A percentile compares a stretch with the other conserved stretches of the same genome.
Conservation (phyloP, 2,888 invertebrate species). For the Calameuta idolon region DNA sequence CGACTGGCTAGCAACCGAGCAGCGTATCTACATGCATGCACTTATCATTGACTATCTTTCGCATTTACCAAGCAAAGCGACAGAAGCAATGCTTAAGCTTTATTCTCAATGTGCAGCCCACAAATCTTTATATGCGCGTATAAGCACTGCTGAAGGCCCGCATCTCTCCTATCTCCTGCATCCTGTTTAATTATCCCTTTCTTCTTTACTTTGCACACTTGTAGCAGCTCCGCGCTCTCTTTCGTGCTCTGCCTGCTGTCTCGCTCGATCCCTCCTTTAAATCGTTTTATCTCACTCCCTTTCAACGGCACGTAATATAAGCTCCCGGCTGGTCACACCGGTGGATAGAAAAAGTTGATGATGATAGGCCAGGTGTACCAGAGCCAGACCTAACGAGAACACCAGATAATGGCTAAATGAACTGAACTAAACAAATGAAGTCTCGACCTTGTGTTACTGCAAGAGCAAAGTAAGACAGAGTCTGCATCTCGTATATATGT, state of each 20-base stretch:
- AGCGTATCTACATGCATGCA: conserved; percentile 19
- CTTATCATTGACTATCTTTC: conserved; percentile 12
- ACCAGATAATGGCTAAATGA: not conserved
- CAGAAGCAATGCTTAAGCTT: not conserved
- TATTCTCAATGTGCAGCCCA: not conserved
- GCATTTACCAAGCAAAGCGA: not conserved
- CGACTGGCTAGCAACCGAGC: conserved; percentile 26
- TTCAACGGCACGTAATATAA: not conserved
- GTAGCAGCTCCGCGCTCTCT: not conserved
- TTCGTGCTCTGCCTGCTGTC: not conserved
- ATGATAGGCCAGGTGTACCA: not conserved
- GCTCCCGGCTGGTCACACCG: not conserved
- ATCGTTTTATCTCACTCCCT: not conserved
- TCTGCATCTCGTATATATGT: not conserved
- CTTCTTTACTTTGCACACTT: not conserved
- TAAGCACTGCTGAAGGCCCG: not conserved
- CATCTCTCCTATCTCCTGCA: not conserved
- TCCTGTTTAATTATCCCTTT: not conserved
- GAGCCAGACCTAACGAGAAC: not conserved
- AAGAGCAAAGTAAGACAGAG: not conserved
- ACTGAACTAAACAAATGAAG: not conserved
- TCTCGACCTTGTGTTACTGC: not conserved
- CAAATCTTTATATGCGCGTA: not conserved
- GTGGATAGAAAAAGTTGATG: not conserved
- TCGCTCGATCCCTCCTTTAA: not conserved